These are phyloP conservation scores for Magallana angulata DNA, from an alignment of 1,140 invertebrate genomes.

Conservation along the genomic window DNA sequence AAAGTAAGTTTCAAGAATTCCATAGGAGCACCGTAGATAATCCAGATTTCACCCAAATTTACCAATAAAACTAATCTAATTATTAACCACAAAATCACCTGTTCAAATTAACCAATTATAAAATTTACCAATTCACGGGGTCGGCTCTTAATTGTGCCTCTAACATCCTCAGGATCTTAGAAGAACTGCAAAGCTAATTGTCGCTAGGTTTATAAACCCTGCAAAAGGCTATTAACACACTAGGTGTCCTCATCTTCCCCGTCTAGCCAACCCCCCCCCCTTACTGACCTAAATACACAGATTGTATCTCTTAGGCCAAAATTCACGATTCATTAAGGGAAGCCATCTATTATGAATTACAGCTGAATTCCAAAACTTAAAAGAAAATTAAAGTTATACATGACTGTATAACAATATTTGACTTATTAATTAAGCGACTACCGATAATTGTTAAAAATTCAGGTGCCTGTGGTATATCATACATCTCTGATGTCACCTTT, in stretches of 20 bases:
- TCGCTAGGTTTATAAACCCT: neutral
- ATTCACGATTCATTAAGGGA: neutral
- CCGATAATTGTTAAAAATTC: no score
- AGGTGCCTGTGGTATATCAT: no score
- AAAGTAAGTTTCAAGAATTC: constrained; percentile 18
- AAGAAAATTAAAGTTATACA: neutral
- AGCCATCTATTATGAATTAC: neutral
- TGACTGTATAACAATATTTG: neutral
- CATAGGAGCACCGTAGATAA: neutral
- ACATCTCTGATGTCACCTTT: no score
- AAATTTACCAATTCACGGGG: constrained; percentile 20
- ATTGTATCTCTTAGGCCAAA: neutral
- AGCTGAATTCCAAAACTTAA: neutral
- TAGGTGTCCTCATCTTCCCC: neutral
- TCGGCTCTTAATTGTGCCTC: constrained; percentile 34
- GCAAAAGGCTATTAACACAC: constrained; percentile 7
- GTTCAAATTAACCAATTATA: constrained; percentile 32
- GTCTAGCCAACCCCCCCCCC: neutral
- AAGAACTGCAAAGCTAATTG: constrained; percentile 26
- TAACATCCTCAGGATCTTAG: constrained; percentile 28
- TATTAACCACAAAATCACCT: constrained; percentile 18
- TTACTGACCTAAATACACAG: constrained; percentile 21
- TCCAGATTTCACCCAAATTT: constrained; percentile 38
- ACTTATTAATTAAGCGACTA: no score
- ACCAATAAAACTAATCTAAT: constrained; percentile 6